Evolutionary conservation across 2,888 invertebrate species (phyloP).

Genomic region (Theodoxus fluviatilis): DNA sequence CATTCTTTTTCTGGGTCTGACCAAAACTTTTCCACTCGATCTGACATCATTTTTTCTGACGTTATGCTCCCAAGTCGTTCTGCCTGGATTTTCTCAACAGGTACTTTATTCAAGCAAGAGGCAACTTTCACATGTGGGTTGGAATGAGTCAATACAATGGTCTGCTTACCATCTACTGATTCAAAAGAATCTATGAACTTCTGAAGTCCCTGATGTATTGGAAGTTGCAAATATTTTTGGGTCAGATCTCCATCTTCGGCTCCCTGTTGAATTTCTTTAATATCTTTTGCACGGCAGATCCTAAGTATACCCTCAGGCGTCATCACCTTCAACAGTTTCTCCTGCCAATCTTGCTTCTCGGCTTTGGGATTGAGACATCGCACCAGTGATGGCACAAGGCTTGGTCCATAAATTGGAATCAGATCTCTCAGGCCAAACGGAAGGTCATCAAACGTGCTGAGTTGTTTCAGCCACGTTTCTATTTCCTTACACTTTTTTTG

Average conservation of each 20-base stretch:
- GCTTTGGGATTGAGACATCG: no score
- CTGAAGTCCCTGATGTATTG: conserved; percentile 24
- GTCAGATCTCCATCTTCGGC: neutral
- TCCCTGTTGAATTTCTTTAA: neutral
- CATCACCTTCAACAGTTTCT: neutral
- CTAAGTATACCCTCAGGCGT: conserved; percentile 26
- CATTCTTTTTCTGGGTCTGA: neutral
- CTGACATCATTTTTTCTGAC: conserved; percentile 27
- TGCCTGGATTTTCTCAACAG: neutral
- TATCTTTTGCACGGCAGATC: conserved; percentile 9
- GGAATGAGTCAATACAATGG: conserved; percentile 24
- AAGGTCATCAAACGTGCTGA: neutral
- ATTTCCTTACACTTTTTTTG: neutral
- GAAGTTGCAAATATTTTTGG: conserved; percentile 19
- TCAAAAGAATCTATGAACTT: conserved; percentile 3
- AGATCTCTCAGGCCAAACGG: conserved; percentile 5
- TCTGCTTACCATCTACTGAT: conserved; percentile 8
- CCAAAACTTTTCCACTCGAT: conserved; percentile 19
- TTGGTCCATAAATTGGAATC: conserved; percentile 15
- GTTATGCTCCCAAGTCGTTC: conserved; percentile 23
- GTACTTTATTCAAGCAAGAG: neutral
- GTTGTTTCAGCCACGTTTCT: neutral
- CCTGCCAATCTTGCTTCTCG: no score
- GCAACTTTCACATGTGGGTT: conserved; percentile 18
- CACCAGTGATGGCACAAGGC: conserved; percentile 20